A percentile compares a stretch with the other conserved stretches of the same genome.
Conservation (phyloP, 2,113 vertebrate genomes). For the Scomber colias region DNA sequence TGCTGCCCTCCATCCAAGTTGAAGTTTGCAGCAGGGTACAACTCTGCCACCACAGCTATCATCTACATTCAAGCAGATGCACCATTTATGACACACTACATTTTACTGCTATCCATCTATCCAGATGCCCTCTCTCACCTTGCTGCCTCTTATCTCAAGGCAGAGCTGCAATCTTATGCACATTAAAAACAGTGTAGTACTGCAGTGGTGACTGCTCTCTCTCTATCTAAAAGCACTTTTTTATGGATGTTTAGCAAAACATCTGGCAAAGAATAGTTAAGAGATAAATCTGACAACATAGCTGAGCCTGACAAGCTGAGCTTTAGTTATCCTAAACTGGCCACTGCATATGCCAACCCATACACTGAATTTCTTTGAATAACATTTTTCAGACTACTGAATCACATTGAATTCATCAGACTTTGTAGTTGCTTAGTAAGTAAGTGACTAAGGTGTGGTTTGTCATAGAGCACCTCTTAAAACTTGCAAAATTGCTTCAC, state of each 20-base stretch:
- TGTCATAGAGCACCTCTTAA: constrained; percentile 26
- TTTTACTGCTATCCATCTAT: not conserved
- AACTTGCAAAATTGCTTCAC: constrained; percentile 5
- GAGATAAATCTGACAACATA: constrained; percentile 1
- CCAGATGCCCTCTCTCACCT: not conserved
- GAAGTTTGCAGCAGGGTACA: not conserved
- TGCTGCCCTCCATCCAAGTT: not conserved
- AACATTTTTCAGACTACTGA: not conserved
- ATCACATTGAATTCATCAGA: constrained; percentile 7
- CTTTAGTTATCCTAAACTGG: constrained; percentile 4
- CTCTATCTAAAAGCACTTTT: not conserved
- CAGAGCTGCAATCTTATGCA: constrained; percentile 1
- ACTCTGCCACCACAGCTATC: not conserved
- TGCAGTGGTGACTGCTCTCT: not conserved
- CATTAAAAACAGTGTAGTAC: constrained; percentile 1
- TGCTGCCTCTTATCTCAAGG: not conserved
- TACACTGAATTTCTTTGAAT: not conserved
- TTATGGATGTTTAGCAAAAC: not conserved
- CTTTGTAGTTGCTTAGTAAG: not conserved
- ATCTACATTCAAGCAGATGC: not conserved
- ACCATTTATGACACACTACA: not conserved
- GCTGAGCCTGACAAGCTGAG: constrained; percentile 28
- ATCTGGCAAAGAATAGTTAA: not conserved
- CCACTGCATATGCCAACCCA: not conserved
- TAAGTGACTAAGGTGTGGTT: constrained; percentile 9